phyloP scores from a whole-genome alignment of 2,888 invertebrate species.

The Dorcus parallelipipedus region DNA sequence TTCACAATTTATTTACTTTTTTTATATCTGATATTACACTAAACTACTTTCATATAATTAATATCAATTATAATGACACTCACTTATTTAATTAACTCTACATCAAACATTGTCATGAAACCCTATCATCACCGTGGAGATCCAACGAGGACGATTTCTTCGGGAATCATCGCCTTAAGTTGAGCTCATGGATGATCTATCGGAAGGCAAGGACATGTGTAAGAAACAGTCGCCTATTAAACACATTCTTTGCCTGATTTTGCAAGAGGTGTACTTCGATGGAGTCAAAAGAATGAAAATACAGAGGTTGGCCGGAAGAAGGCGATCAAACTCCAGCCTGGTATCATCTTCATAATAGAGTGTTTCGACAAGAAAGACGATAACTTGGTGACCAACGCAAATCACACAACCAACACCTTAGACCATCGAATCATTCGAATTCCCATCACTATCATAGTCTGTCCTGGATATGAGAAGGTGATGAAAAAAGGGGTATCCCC shows the following conservation, averaged over 20 bases:
- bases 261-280: constrained; percentile 68
- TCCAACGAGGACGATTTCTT: constrained; percentile 76
- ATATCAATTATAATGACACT: too few relatives aligned
- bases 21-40: too few relatives aligned
- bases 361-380: too few relatives aligned
- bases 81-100: too few relatives aligned
- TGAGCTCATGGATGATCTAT: constrained; percentile 62
- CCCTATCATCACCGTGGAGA: constrained; percentile 82
- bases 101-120: constrained; percentile 53
- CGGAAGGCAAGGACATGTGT: constrained; percentile 59
- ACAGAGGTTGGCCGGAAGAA: constrained; percentile 67
- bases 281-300: constrained; percentile 81
- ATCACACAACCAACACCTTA: constrained; percentile 63
- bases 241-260: constrained; percentile 59
- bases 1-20: too few relatives aligned
- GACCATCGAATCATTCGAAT: constrained; percentile 67
- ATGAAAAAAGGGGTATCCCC: constrained; percentile 71
- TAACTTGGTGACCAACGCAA: constrained; percentile 61
- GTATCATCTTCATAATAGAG: constrained; percentile 63
- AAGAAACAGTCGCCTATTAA: constrained; percentile 60
- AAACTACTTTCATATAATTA: too few relatives aligned
- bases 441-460: constrained; percentile 69
- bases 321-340: constrained; percentile 67
- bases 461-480: constrained; percentile 65
- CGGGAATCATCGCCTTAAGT: constrained; percentile 81